A percentile compares a stretch with the other conserved stretches of the same genome.
Evolutionary conservation across 2,113 vertebrate genomes (phyloP).

Genomic region (Cebidichthys violaceus): DNA sequence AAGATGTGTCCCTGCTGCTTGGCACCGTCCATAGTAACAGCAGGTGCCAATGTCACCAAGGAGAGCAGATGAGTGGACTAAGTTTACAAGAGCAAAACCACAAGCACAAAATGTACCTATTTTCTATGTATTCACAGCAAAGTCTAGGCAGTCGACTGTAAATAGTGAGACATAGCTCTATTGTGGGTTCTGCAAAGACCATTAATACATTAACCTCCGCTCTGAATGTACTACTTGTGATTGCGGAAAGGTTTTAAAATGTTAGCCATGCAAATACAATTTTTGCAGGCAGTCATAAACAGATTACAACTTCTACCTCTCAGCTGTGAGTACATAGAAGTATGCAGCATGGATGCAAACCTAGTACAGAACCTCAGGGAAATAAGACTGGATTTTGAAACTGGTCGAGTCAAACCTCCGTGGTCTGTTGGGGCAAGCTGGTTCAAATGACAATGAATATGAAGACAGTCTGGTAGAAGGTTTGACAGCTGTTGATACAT

Average conservation of each 20-base stretch:
- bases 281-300: neutral
- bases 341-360: neutral
- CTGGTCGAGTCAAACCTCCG: neutral
- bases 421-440: neutral
- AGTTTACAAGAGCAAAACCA: neutral
- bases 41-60: conserved; percentile 29
- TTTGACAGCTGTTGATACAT: conserved; percentile 49
- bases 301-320: neutral
- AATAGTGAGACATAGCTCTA: neutral
- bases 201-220: neutral
- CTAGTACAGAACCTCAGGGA: neutral
- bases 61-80: neutral
- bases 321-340: neutral
- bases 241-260: neutral
- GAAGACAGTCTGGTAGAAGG: neutral
- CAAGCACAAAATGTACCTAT: neutral
- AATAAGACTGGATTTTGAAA: neutral
- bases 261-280: neutral
- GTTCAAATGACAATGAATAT: conserved; percentile 58
- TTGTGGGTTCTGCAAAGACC: neutral
- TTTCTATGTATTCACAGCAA: neutral
- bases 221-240: neutral
- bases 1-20: conserved; percentile 28
- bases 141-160: neutral
- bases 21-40: conserved; percentile 51